These are phyloP conservation scores for Oopsacas minuta DNA, from an alignment of 37 sponge, comb jelly and placozoan species.

Conservation along the genomic window DNA sequence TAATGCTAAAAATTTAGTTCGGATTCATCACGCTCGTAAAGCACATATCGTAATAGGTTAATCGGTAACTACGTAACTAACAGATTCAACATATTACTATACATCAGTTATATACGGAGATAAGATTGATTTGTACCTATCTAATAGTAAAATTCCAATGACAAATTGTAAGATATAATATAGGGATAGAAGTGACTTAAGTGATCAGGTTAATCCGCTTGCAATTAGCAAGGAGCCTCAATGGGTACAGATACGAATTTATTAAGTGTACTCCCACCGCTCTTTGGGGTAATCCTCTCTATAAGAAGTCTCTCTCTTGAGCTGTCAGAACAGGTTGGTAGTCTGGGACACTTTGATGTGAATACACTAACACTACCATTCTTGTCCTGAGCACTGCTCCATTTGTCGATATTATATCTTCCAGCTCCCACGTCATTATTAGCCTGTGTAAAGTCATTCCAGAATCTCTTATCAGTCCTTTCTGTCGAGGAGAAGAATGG, in stretches of 20 bases:
- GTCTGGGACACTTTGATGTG: constrained; percentile 37
- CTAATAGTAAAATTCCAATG: too few species aligned
- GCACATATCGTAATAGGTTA: too few species aligned
- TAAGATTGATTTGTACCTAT: too few species aligned
- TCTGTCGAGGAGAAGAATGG: constrained; percentile 42
- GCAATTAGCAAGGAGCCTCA: constrained; percentile 1
- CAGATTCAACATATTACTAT: too few species aligned
- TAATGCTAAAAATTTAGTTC: too few species aligned
- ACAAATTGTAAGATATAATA: not conserved
- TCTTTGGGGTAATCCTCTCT: constrained; percentile 23
- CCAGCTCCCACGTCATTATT: constrained; percentile 68
- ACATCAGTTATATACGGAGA: too few species aligned
- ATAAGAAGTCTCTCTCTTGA: constrained; percentile 54
- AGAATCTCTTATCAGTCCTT: constrained; percentile 20
- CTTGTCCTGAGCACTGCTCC: constrained; percentile 33
- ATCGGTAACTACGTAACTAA: too few species aligned
- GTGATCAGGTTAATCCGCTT: not conserved
- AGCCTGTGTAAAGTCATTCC: not conserved
- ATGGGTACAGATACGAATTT: not conserved
- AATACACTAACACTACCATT: constrained; percentile 56
- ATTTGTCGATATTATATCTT: constrained; percentile 52
- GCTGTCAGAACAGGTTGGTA: constrained; percentile 42
- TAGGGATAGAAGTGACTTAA: not conserved
- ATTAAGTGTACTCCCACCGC: not conserved
- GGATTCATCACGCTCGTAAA: too few species aligned